Conservation (phyloP, 2,797 vertebrate species). For the Acrocephalus scirpaceus region DNA sequence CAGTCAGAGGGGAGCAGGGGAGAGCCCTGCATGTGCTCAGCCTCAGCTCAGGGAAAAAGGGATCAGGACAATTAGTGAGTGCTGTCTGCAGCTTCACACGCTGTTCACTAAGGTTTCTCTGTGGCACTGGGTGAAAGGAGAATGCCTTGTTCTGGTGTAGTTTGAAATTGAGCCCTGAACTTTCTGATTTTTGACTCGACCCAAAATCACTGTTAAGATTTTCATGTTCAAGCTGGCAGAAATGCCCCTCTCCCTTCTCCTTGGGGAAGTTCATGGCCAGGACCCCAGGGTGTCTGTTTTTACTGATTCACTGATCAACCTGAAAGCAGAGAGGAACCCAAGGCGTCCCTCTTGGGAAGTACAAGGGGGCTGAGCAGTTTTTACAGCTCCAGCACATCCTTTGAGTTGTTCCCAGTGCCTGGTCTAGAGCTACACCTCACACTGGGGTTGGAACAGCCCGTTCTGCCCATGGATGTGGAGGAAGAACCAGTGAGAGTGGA, state of each 20-base stretch:
- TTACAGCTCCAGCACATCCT: neutral
- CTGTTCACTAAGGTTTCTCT: neutral
- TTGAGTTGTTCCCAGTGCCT: fast-evolving
- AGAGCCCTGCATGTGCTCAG: neutral
- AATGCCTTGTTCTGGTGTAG: neutral
- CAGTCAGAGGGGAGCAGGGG: neutral
- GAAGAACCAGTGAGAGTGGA: neutral
- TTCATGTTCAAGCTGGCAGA: neutral
- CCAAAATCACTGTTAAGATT: fast-evolving
- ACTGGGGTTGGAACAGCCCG: fast-evolving
- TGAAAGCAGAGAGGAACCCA: neutral
- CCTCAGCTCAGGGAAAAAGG: neutral
- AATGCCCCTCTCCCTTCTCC: neutral
- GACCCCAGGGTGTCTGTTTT: neutral
- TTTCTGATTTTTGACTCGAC: neutral
- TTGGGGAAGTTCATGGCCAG: neutral
- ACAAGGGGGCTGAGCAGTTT: neutral
- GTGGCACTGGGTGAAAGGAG: neutral
- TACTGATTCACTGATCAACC: fast-evolving
- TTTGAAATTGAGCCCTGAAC: neutral
- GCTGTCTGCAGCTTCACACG: neutral
- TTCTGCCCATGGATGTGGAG: neutral
- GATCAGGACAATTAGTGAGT: neutral
- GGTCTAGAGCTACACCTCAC: fast-evolving
- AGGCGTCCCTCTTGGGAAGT: neutral